These are phyloP conservation scores for Polyergus mexicanus DNA, from an alignment of 1,140 invertebrate species.

Conservation along the genomic window DNA sequence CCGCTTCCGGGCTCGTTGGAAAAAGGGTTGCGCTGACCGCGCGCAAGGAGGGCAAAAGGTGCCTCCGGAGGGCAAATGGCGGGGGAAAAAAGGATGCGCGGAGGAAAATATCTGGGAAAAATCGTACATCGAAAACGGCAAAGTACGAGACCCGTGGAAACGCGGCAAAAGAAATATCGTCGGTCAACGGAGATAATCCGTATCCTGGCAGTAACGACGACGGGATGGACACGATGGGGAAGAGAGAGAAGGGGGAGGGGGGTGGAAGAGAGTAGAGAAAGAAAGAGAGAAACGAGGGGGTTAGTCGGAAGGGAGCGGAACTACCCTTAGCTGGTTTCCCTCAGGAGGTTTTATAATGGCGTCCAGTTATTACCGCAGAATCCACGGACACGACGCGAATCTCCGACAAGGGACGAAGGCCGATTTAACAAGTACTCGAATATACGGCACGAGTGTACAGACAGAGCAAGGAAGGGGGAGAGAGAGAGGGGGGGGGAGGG, in stretches of 20 bases:
- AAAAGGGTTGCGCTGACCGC: conserved; percentile 61
- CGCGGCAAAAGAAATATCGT: conserved; percentile 84
- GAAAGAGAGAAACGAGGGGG: conserved; percentile 53
- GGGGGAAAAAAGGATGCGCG: conserved; percentile 53
- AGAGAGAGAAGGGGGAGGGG: conserved; percentile 46
- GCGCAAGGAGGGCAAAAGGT: conserved; percentile 27
- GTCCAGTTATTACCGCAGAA: conserved; percentile 86
- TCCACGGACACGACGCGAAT: conserved; percentile 85
- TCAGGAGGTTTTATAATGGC: conserved; percentile 86
- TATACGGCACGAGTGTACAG: conserved; percentile 68
- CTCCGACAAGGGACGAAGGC: conserved; percentile 82
- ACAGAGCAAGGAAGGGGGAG: background rate
- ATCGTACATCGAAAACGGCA: conserved; percentile 68
- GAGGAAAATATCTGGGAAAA: conserved; percentile 66
- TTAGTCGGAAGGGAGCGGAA: conserved; percentile 68
- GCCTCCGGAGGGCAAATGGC: conserved; percentile 50
- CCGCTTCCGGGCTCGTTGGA: conserved; percentile 38
- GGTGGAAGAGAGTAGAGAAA: conserved; percentile 71
- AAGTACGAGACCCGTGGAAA: conserved; percentile 72
- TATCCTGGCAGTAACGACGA: conserved; percentile 86
- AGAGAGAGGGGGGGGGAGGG: too few relatives aligned
- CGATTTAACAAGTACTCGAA: conserved; percentile 82
- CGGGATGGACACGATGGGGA: conserved; percentile 65
- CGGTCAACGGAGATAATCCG: conserved; percentile 84
- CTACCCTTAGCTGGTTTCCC: conserved; percentile 85